Evolutionary conservation across 2,888 invertebrate species (phyloP).

Genomic region (Xylophagus ater): DNA sequence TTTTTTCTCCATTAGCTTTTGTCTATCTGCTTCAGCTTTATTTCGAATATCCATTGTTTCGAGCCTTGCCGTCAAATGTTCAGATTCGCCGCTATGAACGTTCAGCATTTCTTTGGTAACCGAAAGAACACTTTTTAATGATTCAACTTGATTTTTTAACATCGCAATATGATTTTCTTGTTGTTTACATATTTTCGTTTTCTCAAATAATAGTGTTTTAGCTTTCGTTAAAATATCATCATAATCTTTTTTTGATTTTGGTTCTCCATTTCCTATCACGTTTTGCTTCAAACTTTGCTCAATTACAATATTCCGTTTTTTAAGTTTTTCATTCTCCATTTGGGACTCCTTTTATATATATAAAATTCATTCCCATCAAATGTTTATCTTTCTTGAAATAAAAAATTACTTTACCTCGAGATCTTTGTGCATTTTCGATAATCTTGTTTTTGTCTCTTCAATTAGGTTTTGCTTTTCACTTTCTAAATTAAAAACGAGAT

Average conservation of each 20-base stretch:
- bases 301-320: slow-evolving; percentile 29
- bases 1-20: slow-evolving; percentile 54
- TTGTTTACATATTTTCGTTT: slow-evolving; percentile 63
- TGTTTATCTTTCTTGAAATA: no score
- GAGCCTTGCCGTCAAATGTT: slow-evolving; percentile 61
- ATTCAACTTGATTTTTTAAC: slow-evolving; percentile 56
- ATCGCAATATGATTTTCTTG: slow-evolving; percentile 70
- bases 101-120: slow-evolving; percentile 71
- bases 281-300: slow-evolving; percentile 36
- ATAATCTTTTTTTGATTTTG: slow-evolving; percentile 34
- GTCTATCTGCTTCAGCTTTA: slow-evolving; percentile 60
- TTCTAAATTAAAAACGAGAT: slow-evolving; percentile 35
- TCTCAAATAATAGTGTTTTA: slow-evolving; percentile 60
- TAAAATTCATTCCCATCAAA: no score
- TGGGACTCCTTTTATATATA: slow-evolving; percentile 26
- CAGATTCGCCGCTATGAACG: slow-evolving; percentile 66
- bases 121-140: slow-evolving; percentile 67
- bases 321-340: slow-evolving; percentile 32
- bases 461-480: slow-evolving; percentile 36
- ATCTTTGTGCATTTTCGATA: slow-evolving; percentile 32
- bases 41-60: slow-evolving; percentile 57
- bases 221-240: slow-evolving; percentile 49
- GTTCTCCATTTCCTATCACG: slow-evolving; percentile 32
- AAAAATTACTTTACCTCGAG: slow-evolving; percentile 33
- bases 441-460: slow-evolving; percentile 34